These are phyloP conservation scores for Threskiornis aethiopicus DNA, from an alignment of 2,797 vertebrate species.

Conservation along the genomic window DNA sequence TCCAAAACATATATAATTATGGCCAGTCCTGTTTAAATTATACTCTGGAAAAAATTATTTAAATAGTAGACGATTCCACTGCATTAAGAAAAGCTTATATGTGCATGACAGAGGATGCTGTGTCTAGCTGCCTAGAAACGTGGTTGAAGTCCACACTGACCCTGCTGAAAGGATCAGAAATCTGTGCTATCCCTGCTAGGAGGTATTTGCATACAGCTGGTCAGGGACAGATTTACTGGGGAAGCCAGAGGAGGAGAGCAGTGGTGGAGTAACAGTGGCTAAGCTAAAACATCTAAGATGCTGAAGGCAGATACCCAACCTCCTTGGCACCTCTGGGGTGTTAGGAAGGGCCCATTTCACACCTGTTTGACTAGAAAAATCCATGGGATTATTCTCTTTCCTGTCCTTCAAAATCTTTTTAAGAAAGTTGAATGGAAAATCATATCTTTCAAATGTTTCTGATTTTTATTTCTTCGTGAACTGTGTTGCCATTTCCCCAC, in stretches of 20 bases:
- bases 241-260: not conserved
- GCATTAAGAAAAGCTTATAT: not conserved
- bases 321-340: not conserved
- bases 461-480: not conserved
- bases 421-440: not conserved
- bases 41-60: constrained; percentile 27
- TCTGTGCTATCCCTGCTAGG: not conserved
- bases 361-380: not conserved
- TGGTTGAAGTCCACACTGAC: not conserved
- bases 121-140: not conserved
- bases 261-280: not conserved
- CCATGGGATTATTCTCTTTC: not conserved
- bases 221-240: not conserved
- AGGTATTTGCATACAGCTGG: not conserved
- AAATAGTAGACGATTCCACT: not conserved
- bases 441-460: not conserved
- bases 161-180: not conserved
- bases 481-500: not conserved
- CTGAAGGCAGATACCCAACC: not conserved
- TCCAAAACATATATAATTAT: constrained; percentile 36
- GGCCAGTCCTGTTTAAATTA: constrained; percentile 21
- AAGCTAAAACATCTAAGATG: not conserved
- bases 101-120: not conserved
- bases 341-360: not conserved
- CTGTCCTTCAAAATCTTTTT: not conserved